Percentiles rank a stretch among this genome's conserved stretches.
Evolutionary conservation across 2,113 vertebrate species (phyloP).

Genomic region (Origma solitaria): DNA sequence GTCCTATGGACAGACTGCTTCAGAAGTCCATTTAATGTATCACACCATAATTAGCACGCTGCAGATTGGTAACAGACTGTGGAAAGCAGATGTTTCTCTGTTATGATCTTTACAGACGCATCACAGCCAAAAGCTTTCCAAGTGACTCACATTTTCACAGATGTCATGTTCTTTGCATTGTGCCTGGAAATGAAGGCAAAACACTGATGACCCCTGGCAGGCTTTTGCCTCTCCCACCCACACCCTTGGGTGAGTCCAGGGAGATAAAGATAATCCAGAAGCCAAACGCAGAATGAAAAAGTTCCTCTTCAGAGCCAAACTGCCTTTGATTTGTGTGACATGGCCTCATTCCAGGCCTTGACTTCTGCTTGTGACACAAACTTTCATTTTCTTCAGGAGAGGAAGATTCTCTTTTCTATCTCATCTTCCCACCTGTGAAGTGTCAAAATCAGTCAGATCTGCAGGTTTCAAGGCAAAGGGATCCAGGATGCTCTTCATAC

Average conservation of each 20-base stretch:
- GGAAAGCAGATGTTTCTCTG: neutral
- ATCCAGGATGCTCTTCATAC: neutral
- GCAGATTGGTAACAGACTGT: neutral
- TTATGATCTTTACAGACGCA: neutral
- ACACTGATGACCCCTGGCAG: neutral
- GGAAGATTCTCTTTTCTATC: neutral
- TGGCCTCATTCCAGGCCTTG: fast-evolving
- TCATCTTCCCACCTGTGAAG: neutral
- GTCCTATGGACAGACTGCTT: neutral
- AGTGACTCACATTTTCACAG: conserved; percentile 36
- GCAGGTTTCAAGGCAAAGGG: neutral
- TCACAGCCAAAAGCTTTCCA: neutral
- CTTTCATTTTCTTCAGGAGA: neutral
- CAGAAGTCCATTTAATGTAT: neutral
- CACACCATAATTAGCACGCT: neutral
- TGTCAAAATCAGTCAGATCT: neutral
- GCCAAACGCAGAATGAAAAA: neutral
- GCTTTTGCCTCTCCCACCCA: neutral
- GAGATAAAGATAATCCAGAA: neutral
- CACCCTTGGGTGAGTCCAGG: neutral
- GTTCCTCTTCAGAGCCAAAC: neutral
- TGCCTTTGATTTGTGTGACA: neutral
- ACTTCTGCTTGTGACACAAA: neutral
- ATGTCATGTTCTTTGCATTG: neutral
- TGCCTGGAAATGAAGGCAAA: conserved; percentile 15